phyloP scores from a whole-genome alignment of 2,888 invertebrate genomes.

The Drosophila sordidula region DNA sequence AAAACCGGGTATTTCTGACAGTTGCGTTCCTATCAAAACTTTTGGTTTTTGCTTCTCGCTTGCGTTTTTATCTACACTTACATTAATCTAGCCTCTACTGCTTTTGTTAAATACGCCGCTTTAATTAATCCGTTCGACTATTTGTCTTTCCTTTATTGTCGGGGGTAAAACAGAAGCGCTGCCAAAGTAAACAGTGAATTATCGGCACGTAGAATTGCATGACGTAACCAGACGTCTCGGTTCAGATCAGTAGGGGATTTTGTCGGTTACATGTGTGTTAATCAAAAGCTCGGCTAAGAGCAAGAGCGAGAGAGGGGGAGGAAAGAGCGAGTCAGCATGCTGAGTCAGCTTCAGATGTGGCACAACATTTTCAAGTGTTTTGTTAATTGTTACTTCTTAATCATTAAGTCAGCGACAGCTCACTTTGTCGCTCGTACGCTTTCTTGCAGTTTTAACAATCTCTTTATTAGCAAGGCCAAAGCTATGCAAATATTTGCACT shows the following conservation, averaged over 20 bases:
- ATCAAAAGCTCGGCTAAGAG: slow-evolving; percentile 32
- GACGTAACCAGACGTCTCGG: slow-evolving; percentile 35
- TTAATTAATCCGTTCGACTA: neutral
- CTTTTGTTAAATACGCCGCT: slow-evolving; percentile 41
- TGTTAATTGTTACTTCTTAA: neutral
- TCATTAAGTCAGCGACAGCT: neutral
- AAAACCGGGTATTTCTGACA: too few species aligned
- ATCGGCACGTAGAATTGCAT: slow-evolving; percentile 13
- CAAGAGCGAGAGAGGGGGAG: neutral
- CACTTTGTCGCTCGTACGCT: neutral
- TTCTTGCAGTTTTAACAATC: neutral
- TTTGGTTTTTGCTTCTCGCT: slow-evolving; percentile 6
- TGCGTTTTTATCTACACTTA: slow-evolving; percentile 23
- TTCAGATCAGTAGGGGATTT: slow-evolving; percentile 27
- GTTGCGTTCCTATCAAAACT: neutral
- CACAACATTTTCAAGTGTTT: slow-evolving; percentile 2
- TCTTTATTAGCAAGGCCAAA: slow-evolving; percentile 24
- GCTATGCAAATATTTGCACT: slow-evolving; percentile 26
- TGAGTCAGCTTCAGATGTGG: slow-evolving; percentile 19
- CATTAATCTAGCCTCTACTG: slow-evolving; percentile 32
- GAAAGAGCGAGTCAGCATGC: neutral
- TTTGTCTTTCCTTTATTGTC: slow-evolving; percentile 1
- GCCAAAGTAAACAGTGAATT: slow-evolving; percentile 32
- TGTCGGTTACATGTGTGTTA: slow-evolving; percentile 32
- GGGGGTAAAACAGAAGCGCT: slow-evolving; percentile 1